Conservation (phyloP, 2,888 invertebrate species). For the Chromoteleia sp. region DNA sequence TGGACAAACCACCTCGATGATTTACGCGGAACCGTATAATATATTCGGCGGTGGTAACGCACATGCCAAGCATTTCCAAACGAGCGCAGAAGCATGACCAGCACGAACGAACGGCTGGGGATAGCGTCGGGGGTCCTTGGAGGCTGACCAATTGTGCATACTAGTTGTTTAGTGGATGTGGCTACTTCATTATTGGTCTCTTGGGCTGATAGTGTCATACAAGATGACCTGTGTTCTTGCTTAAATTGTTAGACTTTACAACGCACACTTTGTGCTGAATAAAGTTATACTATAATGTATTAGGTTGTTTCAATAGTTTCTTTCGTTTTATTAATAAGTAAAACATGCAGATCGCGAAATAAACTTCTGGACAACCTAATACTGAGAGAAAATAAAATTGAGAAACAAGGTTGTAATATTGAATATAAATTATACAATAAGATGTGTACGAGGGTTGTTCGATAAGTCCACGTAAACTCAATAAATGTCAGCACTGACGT, state of each 20-base stretch:
- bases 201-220: constrained; percentile 65
- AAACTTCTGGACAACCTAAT: no score
- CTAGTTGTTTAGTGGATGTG: constrained; percentile 76
- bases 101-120: constrained; percentile 26
- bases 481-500: no score
- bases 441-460: no score
- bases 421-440: no score
- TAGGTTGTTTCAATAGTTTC: no score
- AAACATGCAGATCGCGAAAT: no score
- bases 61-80: constrained; percentile 41
- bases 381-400: no score
- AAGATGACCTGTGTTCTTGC: constrained; percentile 27
- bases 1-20: constrained; percentile 11
- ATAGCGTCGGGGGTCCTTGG: constrained; percentile 37
- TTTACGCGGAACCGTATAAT: constrained; percentile 33
- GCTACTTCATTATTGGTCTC: constrained; percentile 79
- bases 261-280: no score
- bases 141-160: constrained; percentile 70
- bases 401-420: no score
- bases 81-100: constrained; percentile 44
- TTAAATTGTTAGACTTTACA: constrained; percentile 10
- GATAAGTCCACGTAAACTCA: no score
- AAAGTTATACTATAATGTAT: no score
- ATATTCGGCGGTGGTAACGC: constrained; percentile 26
- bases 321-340: no score